phyloP scores from a whole-genome alignment of 1,140 invertebrate genomes.

The Drosophila triauraria region DNA sequence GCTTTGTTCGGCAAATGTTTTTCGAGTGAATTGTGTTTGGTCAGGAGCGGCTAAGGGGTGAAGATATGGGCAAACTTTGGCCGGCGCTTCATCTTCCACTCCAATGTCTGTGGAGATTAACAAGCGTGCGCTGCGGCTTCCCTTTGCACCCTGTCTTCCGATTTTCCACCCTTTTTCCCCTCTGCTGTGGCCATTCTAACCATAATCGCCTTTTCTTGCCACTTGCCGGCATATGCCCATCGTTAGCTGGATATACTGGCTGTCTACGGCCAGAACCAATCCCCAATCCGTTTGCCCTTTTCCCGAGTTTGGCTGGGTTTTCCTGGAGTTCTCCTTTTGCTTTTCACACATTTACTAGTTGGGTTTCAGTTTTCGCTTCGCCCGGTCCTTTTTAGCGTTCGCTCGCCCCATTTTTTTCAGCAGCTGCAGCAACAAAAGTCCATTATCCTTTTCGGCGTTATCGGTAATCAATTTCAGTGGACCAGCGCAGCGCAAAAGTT shows the following conservation, averaged over 20 bases:
- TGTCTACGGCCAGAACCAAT: slow-evolving; percentile 17
- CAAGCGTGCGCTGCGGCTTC: slow-evolving; percentile 18
- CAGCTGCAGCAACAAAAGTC: slow-evolving; percentile 76
- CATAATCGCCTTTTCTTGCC: slow-evolving; percentile 65
- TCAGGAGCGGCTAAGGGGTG: not conserved
- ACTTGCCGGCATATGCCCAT: slow-evolving; percentile 54
- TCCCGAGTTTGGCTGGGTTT: slow-evolving; percentile 15
- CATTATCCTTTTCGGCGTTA: slow-evolving; percentile 80
- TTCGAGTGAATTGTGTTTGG: slow-evolving; percentile 45
- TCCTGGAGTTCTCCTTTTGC: slow-evolving; percentile 24
- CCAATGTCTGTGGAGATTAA: slow-evolving; percentile 46
- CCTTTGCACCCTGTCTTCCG: slow-evolving; percentile 11
- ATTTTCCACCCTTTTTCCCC: too few species aligned
- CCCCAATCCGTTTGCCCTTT: slow-evolving; percentile 61
- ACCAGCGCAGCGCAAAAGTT: slow-evolving; percentile 44
- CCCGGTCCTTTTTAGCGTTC: not conserved
- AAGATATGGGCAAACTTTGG: slow-evolving; percentile 22
- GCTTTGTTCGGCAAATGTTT: slow-evolving; percentile 70
- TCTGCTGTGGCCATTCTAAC: slow-evolving; percentile 5
- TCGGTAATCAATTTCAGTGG: slow-evolving; percentile 82
- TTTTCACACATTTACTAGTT: slow-evolving; percentile 56
- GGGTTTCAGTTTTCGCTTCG: slow-evolving; percentile 39
- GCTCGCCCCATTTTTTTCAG: slow-evolving; percentile 18
- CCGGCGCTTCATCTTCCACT: slow-evolving; percentile 26
- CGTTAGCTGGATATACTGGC: slow-evolving; percentile 43